Evolutionary conservation across 1,140 invertebrate genomes (phyloP).

Genomic region (Paramacrobiotus metropolitanus): DNA sequence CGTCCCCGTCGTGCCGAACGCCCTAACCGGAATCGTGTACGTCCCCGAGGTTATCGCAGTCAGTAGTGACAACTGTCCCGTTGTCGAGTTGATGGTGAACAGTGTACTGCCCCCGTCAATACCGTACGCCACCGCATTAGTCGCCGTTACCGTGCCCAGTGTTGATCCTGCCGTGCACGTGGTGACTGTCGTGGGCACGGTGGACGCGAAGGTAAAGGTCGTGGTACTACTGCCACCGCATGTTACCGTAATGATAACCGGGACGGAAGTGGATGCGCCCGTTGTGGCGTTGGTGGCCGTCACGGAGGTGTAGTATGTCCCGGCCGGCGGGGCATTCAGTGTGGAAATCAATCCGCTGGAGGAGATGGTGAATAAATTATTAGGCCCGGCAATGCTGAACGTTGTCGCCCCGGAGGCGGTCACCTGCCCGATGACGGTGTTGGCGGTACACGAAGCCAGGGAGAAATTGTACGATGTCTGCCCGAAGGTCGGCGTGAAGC

Average conservation of each 20-base stretch:
- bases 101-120: background rate
- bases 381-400: background rate
- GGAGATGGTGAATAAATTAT: background rate
- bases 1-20: no score
- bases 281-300: background rate
- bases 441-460: background rate
- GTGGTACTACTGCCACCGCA: no score
- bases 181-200: no score
- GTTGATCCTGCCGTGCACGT: background rate
- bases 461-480: background rate
- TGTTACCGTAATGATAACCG: background rate
- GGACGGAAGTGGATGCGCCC: background rate
- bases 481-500: background rate
- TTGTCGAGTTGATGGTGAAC: no score
- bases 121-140: background rate
- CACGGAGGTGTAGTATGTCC: background rate
- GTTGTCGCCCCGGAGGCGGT: background rate
- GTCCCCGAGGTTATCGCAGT: no score
- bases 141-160: background rate
- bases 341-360: background rate
- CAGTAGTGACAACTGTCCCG: no score
- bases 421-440: background rate
- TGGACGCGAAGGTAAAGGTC: no score
- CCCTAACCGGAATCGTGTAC: no score
- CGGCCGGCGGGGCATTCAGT: background rate